Conservation (phyloP, 2,888 invertebrate species). For the Hirtodrosophila cameraria region DNA sequence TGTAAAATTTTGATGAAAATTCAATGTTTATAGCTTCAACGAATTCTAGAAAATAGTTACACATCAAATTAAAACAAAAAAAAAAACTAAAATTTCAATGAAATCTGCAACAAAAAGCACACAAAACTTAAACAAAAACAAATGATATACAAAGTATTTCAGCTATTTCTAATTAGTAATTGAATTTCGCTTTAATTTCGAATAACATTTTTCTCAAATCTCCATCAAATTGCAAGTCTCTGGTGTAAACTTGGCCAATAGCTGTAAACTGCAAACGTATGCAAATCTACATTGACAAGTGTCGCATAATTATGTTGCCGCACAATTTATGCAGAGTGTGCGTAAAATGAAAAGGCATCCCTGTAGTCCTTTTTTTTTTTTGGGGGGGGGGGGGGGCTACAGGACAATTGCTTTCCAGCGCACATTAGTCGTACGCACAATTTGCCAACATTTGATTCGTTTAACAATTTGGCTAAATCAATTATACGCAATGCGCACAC, state of each 20-base stretch:
- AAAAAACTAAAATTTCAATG: too few relatives aligned
- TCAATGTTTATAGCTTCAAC: too few relatives aligned
- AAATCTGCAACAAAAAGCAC: background rate
- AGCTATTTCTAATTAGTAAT: conserved; percentile 34
- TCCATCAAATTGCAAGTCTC: conserved; percentile 22
- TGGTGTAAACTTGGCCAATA: conserved; percentile 36
- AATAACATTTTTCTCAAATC: conserved; percentile 14
- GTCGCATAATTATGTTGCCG: conserved; percentile 63
- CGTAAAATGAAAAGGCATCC: conserved; percentile 65
- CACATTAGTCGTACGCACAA: conserved; percentile 44
- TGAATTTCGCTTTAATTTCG: conserved; percentile 35
- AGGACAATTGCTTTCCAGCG: conserved; percentile 8
- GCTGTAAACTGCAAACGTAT: conserved; percentile 31
- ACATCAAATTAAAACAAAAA: too few relatives aligned
- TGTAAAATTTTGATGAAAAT: too few relatives aligned
- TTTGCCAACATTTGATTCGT: conserved; percentile 66
- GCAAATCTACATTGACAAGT: conserved; percentile 67
- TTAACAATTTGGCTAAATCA: conserved; percentile 77
- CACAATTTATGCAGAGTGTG: conserved; percentile 71
- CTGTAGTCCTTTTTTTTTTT: conserved; percentile 10
- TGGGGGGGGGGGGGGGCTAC: conserved; percentile 1
- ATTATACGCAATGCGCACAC: conserved; percentile 61
- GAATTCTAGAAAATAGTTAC: too few relatives aligned
- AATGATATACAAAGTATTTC: background rate
- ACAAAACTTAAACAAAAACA: background rate